These are phyloP conservation scores for Oscheius sp. DNA, from an alignment of 2,888 invertebrate genomes.

Conservation along the genomic window DNA sequence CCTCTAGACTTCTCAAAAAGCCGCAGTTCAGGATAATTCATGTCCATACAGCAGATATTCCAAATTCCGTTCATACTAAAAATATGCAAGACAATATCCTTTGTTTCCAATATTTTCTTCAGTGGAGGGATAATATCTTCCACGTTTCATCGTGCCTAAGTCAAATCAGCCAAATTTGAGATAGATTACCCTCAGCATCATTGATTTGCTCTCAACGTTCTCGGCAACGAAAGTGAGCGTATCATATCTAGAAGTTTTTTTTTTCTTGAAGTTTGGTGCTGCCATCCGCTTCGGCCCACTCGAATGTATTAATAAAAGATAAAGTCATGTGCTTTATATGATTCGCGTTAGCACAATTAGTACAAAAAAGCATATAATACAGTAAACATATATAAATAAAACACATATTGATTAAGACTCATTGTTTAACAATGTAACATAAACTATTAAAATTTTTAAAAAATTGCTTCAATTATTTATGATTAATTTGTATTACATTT, in stretches of 20 bases:
- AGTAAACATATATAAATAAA: too few relatives aligned
- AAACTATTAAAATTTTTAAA: too few relatives aligned
- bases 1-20: background rate
- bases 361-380: too few relatives aligned
- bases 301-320: too few relatives aligned
- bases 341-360: too few relatives aligned
- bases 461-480: too few relatives aligned
- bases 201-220: background rate
- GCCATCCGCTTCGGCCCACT: too few relatives aligned
- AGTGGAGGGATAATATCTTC: background rate
- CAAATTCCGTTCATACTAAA: constrained; percentile 21
- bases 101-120: background rate
- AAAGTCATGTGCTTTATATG: too few relatives aligned
- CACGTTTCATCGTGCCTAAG: background rate
- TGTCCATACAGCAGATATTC: constrained; percentile 5
- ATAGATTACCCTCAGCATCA: background rate
- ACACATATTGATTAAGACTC: too few relatives aligned
- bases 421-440: too few relatives aligned
- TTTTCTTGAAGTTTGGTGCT: too few relatives aligned
- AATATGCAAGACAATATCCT: background rate
- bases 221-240: background rate
- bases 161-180: background rate
- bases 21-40: background rate
- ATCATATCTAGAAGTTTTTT: background rate
- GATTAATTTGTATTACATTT: background rate